Conservation (phyloP, 2,888 invertebrate genomes). For the Sesia bembeciformis region DNA sequence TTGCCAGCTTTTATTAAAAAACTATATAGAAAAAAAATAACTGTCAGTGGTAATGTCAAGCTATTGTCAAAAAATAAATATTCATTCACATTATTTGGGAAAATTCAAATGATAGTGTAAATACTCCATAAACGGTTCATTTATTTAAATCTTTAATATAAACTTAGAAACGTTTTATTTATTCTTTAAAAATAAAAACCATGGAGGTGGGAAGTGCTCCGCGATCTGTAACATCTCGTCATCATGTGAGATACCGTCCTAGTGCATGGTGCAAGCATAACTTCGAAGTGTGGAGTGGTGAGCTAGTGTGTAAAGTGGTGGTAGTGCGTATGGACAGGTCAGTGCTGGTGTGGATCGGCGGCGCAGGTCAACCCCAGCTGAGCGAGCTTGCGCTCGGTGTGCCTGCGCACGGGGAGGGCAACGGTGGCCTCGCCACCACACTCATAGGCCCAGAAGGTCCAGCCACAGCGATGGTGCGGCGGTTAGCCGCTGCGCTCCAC, state of each 20-base stretch:
- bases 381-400: constrained; percentile 31
- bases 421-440: constrained; percentile 12
- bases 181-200: background rate
- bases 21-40: too few species aligned
- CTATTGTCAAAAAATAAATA: too few species aligned
- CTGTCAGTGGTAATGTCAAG: too few species aligned
- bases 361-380: constrained; percentile 16
- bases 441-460: constrained; percentile 7
- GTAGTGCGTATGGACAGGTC: constrained; percentile 36
- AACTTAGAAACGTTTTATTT: background rate
- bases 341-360: constrained; percentile 45
- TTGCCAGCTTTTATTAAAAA: too few species aligned
- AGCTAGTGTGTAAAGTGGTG: constrained; percentile 30
- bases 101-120: too few species aligned
- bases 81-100: too few species aligned
- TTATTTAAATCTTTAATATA: too few species aligned
- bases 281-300: constrained; percentile 44
- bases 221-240: constrained; percentile 23
- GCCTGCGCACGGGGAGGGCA: constrained; percentile 21
- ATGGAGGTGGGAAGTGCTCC: constrained; percentile 23
- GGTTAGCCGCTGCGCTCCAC: constrained; percentile 23
- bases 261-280: constrained; percentile 35
- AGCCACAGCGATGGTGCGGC: constrained; percentile 18
- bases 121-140: too few species aligned
- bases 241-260: constrained; percentile 26